These are phyloP conservation scores for Chelon labrosus DNA, from an alignment of 2,797 vertebrate species.

Conservation along the genomic window DNA sequence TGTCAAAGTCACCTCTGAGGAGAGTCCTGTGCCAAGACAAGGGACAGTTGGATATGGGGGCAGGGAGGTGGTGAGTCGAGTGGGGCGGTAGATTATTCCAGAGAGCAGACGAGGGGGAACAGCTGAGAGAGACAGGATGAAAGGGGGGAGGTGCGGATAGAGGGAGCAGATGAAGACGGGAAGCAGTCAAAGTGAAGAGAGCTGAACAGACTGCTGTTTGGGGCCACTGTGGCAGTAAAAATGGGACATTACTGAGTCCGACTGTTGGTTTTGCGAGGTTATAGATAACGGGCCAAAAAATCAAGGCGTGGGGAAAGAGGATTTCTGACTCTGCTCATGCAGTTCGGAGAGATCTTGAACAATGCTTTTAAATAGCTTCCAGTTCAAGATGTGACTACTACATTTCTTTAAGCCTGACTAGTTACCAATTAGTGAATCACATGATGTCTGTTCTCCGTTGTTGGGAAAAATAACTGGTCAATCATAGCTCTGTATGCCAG, in stretches of 20 bases:
- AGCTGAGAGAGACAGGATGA: slow-evolving; percentile 70
- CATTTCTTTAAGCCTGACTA: background rate
- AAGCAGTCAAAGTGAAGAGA: slow-evolving; percentile 16
- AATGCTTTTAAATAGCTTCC: background rate
- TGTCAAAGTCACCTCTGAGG: slow-evolving; percentile 85
- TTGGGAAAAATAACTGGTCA: background rate
- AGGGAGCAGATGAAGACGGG: slow-evolving; percentile 2
- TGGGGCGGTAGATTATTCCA: slow-evolving; percentile 62
- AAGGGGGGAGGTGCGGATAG: slow-evolving; percentile 13
- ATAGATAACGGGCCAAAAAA: no score
- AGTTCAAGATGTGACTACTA: background rate
- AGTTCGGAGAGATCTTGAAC: no score
- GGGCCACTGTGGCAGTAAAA: background rate
- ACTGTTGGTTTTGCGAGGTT: background rate
- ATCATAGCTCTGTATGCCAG: background rate
- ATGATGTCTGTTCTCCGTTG: background rate
- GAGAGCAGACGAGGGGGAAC: slow-evolving; percentile 71
- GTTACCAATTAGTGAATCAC: slow-evolving; percentile 1
- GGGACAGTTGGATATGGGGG: slow-evolving; percentile 62
- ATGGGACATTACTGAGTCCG: background rate
- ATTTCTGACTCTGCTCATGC: no score
- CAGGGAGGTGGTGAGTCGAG: slow-evolving; percentile 11
- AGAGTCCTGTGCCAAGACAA: slow-evolving; percentile 73
- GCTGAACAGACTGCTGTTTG: background rate
- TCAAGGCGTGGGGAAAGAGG: no score